These are phyloP conservation scores for Pachycephala philippinensis DNA, from an alignment of 2,113 vertebrate species.

Conservation along the genomic window DNA sequence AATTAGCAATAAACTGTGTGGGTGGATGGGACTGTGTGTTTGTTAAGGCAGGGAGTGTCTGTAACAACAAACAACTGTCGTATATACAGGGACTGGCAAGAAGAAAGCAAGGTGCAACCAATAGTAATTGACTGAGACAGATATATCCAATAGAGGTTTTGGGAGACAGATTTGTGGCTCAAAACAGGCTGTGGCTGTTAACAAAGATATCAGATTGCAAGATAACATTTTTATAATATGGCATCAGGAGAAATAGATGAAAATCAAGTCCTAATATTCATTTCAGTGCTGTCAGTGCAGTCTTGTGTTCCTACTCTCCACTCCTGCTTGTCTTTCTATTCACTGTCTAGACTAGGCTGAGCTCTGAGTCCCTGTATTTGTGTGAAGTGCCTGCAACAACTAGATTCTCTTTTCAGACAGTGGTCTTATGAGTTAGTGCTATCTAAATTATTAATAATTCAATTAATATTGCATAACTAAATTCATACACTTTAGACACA, in stretches of 20 bases:
- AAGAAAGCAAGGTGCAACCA: not conserved
- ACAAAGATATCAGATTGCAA: not conserved
- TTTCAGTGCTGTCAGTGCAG: not conserved
- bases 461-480: not conserved
- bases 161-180: not conserved
- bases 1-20: not conserved
- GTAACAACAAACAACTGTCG: not conserved
- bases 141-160: not conserved
- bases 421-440: not conserved
- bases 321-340: not conserved
- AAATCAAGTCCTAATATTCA: not conserved
- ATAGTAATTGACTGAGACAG: not conserved
- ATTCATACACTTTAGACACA: not conserved
- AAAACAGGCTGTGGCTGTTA: not conserved
- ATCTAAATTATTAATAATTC: constrained; percentile 4
- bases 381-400: not conserved
- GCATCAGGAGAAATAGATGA: not conserved
- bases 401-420: not conserved
- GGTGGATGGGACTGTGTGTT: not conserved
- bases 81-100: not conserved
- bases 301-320: not conserved
- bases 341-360: not conserved
- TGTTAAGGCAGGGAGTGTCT: not conserved
- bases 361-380: not conserved
- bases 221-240: not conserved